Evolutionary conservation across 2,797 vertebrate genomes (phyloP), one percentile per base, ranked within the genome.

Genomic region (Myiotriccus ornatus): DNA sequence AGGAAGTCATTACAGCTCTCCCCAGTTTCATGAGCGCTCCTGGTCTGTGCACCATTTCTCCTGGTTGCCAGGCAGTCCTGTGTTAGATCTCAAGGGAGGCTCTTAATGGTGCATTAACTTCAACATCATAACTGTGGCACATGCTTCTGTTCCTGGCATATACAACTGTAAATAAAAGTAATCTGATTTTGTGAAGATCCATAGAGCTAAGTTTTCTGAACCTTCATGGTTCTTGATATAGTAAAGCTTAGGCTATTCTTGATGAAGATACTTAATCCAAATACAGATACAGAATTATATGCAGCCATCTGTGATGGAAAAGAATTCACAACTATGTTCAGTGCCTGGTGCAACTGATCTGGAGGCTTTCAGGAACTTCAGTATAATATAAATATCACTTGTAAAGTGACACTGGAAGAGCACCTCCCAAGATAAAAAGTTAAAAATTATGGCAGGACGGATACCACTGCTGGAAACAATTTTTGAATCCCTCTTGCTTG

Each of bases 1-100:
- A 93, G 94, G 92, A 96, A 97, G 55, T 90, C 69, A 86, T 96
- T 90, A 96, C 35, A 80, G 14, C 50, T 86, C 65, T 71, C 53
- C 78, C 7, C 5, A 1, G 41, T 86, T 96, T 25, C 10, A 12
- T 47, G 73, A 94, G 27, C 0, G 0, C 49, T 90, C 52, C 76
- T 85, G 76, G 55, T 79, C 65, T 67, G 76, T 6, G 2, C 37
- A 34, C 1, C 3, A 14, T 56, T 88, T 84, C 67, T 25, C 44
- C 41, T 80, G 17, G 18, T 91, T 93, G 63, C 87, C 63, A 91
- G 68, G 60, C 64, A 84, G 57, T 64, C 49, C 52, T 46, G 4
- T 0, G 0, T 56, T 63, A 64, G 41, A 35, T 25, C 47, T 90
- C 39, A 19, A 76, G 44, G 1, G 7, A 82, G 49, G 32, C n/a